Percentiles rank a stretch among this genome's conserved stretches.
phyloP scores from a whole-genome alignment of 2,797 vertebrate species.

The Periophthalmus magnuspinnatus region DNA sequence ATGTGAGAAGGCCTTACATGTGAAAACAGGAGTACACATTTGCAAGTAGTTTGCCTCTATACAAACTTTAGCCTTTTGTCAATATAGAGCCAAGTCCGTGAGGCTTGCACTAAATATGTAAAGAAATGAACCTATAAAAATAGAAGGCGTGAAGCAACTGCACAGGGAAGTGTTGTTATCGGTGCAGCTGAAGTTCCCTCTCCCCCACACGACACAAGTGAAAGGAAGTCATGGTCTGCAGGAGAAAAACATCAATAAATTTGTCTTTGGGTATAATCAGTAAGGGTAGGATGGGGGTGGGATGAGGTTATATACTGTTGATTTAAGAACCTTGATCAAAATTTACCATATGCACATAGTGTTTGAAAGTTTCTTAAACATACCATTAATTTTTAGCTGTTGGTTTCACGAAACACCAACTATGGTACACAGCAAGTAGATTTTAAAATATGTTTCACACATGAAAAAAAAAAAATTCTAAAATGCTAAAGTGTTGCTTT shows the following conservation, averaged over 20 bases:
- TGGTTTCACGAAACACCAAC: too few species aligned
- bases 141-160: constrained; percentile 16
- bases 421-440: too few species aligned
- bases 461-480: too few species aligned
- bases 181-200: constrained; percentile 22
- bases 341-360: neutral
- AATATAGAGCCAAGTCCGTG: constrained; percentile 1
- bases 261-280: neutral
- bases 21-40: constrained; percentile 34
- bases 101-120: neutral
- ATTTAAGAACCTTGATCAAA: neutral
- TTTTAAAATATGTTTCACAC: too few species aligned
- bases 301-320: neutral
- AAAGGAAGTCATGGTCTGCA: constrained; percentile 20
- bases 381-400: neutral
- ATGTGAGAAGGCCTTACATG: constrained; percentile 19
- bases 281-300: neutral
- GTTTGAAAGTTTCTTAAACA: neutral
- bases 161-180: constrained; percentile 47
- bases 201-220: constrained; percentile 3
- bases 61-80: constrained; percentile 34
- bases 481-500: neutral
- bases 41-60: constrained; percentile 64
- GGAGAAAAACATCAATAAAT: neutral
- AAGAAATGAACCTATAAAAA: constrained; percentile 28